Conservation (phyloP, 1,140 invertebrate genomes). For the Drosophila hydei region DNA sequence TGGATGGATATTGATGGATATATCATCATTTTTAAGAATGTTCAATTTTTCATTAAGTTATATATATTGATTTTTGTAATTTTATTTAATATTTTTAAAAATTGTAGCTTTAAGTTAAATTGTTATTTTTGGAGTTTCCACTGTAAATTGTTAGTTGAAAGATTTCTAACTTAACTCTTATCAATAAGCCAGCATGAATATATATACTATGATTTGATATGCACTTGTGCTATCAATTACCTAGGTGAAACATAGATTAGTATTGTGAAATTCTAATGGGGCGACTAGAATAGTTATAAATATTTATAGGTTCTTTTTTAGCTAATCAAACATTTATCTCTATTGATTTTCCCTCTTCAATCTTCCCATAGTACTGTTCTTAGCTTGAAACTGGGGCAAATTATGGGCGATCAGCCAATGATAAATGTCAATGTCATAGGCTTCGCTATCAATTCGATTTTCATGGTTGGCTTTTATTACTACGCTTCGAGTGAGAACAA, state of each 20-base stretch:
- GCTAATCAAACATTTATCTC: too few species aligned
- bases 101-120: too few species aligned
- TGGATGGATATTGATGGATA: too few species aligned
- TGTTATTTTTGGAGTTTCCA: too few species aligned
- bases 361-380: constrained; percentile 86
- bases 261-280: not conserved
- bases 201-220: too few species aligned
- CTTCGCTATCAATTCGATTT: constrained; percentile 87
- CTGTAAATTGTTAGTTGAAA: too few species aligned
- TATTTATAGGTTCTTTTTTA: not conserved
- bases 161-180: too few species aligned
- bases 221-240: not conserved
- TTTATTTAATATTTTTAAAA: too few species aligned
- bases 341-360: not conserved
- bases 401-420: constrained; percentile 89
- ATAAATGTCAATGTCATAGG: constrained; percentile 90
- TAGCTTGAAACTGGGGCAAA: constrained; percentile 89
- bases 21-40: too few species aligned
- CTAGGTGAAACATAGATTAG: not conserved
- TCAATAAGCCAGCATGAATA: too few species aligned
- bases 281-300: not conserved
- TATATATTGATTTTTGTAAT: too few species aligned
- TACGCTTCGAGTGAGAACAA: constrained; percentile 86
- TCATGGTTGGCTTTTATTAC: constrained; percentile 87
- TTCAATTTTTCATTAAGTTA: too few species aligned